Base-by-base conservation (phyloP, 2,797 vertebrate genomes). In the Potorous gilbertii region DNA sequence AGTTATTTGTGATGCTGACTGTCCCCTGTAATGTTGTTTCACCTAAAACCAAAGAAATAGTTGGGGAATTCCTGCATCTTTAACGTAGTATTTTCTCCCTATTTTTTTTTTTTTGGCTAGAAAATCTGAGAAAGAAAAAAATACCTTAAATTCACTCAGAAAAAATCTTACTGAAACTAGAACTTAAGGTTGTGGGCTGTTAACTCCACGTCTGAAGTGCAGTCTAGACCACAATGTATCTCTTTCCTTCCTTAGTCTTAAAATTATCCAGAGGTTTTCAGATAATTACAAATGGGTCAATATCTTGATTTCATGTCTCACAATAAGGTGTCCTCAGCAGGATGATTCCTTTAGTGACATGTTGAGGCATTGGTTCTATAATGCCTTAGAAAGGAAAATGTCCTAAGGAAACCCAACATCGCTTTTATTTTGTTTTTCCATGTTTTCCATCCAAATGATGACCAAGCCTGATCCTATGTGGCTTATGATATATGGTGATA, bases 231-330 rank as follows among this genome's bases (percentile, higher is more conserved):
- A n/a, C 28, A 54, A n/a, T 81, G 28, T 18, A 2, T 40, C 5
- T 54, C 90, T 91, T 93, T 81, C 90, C 92, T 66, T 93, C 29
- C 34, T 52, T 95, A 74, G 50, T 74, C 91, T 81, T n/a, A 57
- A 92, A 92, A 90, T 92, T 34, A 92, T 90, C 93, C 16, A 12
- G 46, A 28, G 55, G 18, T 90, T 94, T 59, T 90, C 56, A 59
- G 55, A 50, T n/a, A 91, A 34, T 34, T 50, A 55, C 24, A 27
- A 12, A 40, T 55, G 14, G 14, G 10, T 4, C 54, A 54, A 29
- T 89, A 28, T 24, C 13, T 28, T 74, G 54, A 50, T 34, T n/a
- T 90, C 55, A 62, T 1, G 13, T 62, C 29, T 93, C 74, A 81
- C 66, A 91, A 90, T 31, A 54, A 0, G 21, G 14, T 55, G 54